These are phyloP conservation scores for Papilio polytes DNA, from an alignment of 1,140 invertebrate species.

Conservation along the genomic window DNA sequence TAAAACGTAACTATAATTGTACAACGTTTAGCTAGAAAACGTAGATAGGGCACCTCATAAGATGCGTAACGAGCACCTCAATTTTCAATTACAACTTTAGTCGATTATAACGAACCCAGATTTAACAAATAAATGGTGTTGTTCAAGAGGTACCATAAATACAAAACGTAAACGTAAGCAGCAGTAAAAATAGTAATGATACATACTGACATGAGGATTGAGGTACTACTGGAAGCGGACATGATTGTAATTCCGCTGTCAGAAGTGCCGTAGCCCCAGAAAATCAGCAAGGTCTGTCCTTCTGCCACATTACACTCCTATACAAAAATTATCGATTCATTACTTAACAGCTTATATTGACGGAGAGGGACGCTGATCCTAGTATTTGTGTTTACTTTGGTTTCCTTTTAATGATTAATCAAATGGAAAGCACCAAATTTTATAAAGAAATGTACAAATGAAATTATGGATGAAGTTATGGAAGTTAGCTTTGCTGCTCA, in stretches of 20 bases:
- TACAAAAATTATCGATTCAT: constrained; percentile 29
- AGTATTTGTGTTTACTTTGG: neutral
- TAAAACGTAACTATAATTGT: too few relatives aligned
- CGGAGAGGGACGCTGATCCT: neutral
- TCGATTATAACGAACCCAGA: neutral
- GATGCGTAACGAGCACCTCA: too few relatives aligned
- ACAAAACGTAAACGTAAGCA: neutral
- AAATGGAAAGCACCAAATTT: too few relatives aligned
- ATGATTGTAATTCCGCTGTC: constrained; percentile 72
- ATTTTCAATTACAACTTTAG: too few relatives aligned
- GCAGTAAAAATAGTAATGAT: neutral
- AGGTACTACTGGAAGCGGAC: constrained; percentile 71
- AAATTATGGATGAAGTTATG: too few relatives aligned
- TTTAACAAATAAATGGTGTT: neutral
- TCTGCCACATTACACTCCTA: constrained; percentile 72
- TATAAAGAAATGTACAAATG: too few relatives aligned
- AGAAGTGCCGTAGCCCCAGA: constrained; percentile 64
- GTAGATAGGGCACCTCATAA: too few relatives aligned
- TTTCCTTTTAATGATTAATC: neutral
- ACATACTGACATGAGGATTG: constrained; percentile 61
- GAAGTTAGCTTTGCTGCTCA: neutral
- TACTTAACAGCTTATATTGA: neutral
- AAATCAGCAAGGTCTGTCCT: constrained; percentile 70
- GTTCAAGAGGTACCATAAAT: neutral
- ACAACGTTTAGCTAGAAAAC: too few relatives aligned